Evolutionary conservation across 2,113 vertebrate species (phyloP), one percentile per base, ranked within the genome.

Genomic region (Daboia siamensis): DNA sequence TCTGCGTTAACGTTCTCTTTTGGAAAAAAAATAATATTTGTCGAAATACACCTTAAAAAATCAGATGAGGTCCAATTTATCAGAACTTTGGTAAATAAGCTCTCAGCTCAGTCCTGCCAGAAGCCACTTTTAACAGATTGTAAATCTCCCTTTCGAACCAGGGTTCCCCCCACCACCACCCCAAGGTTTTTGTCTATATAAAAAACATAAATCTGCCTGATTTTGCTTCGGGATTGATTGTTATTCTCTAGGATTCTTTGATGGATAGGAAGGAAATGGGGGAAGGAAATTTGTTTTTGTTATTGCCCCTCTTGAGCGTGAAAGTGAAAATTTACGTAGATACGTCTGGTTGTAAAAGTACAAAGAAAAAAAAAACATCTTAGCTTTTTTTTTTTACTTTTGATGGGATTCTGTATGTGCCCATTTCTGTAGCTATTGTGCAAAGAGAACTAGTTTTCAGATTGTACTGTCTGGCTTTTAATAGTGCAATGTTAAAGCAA

Each of bases 151-250:
- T 90, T 93, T 93, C 88, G 17, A 39, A 39, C 24, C 89, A 4
- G 88, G 15, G 1, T 39, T 39, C n/a, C n/a, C n/a, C n/a, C n/a
- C n/a, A n/a, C n/a, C n/a, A n/a, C n/a, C n/a, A n/a, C n/a, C n/a
- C n/a, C 51, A 10, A 11, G 6, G 51, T 21, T 33, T 26, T 56
- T 39, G 26, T 0, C 0, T 74, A 51, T 23, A 33, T 91, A 20
- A 39, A 59, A 88, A n/a, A 12, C 93, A 86, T 5, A 39, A 51
- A 86, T 3, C 21, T 93, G 21, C 0, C 0, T 5, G 90, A 91
- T 87, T 93, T 92, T 29, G 1, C 1, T 23, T 93, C 55, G 93
- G 54, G 90, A 90, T 85, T 57, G 90, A 93, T 64, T 89, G 87
- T 11, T 89, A 56, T 86, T 89, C 90, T 86, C 54, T 93, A 48